Evolutionary conservation across 2,888 invertebrate species (phyloP).

Genomic region (Zelleria hepariella): DNA sequence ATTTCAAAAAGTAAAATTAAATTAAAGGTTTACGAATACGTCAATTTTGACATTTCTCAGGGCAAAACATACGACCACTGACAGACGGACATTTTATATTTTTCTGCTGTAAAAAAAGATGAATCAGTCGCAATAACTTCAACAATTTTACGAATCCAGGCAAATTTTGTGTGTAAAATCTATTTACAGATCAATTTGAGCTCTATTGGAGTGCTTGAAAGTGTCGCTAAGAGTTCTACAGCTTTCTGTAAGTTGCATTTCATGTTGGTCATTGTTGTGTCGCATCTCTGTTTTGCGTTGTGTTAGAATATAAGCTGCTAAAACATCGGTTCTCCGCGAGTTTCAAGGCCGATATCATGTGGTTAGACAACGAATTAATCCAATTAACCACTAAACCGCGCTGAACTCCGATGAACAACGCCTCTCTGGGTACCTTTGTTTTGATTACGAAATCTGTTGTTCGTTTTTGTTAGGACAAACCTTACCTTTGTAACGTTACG

Average conservation of each 20-base stretch:
- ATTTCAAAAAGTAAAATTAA: too few species aligned
- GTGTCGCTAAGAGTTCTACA: neutral
- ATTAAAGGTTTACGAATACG: neutral
- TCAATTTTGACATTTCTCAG: slow-evolving; percentile 8
- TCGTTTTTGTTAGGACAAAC: neutral
- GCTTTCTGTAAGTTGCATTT: slow-evolving; percentile 18
- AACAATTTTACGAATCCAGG: neutral
- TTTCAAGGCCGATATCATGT: slow-evolving; percentile 35
- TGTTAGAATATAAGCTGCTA: slow-evolving; percentile 36
- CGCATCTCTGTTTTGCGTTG: slow-evolving; percentile 18
- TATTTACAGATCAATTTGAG: neutral
- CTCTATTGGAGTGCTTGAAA: neutral
- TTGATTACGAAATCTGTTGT: neutral
- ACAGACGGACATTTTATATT: too few species aligned
- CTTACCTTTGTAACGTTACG: neutral
- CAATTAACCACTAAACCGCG: slow-evolving; percentile 18
- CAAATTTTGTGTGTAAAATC: neutral
- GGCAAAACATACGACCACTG: slow-evolving; percentile 10
- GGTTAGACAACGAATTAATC: slow-evolving; percentile 21
- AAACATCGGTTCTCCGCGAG: slow-evolving; percentile 22
- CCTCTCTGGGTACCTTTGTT: neutral
- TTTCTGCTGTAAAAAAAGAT: slow-evolving; percentile 19
- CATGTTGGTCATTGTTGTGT: slow-evolving; percentile 8
- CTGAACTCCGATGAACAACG: neutral
- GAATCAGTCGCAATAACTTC: slow-evolving; percentile 46